Evolutionary conservation across 2,113 vertebrate species (phyloP), one percentile per base, ranked within the genome.

Genomic region (Microtus ochrogaster): DNA sequence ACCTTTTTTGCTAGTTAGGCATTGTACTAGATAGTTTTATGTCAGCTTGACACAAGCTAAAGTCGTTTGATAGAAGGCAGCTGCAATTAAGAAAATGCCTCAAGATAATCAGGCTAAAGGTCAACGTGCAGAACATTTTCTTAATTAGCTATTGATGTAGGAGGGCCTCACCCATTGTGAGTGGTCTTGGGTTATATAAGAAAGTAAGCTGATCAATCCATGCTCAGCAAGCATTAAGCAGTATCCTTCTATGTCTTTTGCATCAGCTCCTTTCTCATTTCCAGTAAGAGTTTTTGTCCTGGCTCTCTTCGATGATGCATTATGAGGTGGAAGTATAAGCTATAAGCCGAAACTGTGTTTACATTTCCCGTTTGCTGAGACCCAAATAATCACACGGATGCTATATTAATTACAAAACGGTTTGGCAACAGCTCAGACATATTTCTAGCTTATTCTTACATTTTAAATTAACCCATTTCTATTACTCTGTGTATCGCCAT

Each of bases 111-210:
- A n/a, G 52, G 12, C 36, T 61, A 13, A 26, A 39, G 36, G 52
- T 12, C 22, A 81, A 6, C 4, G 3, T 82, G 5, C n/a, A 39
- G 36, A 7, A n/a, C 21, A 39, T 16, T 39, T 24, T 82, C 10
- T 82, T 82, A 58, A 39, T 82, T 82, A 39, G 22, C n/a, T 12
- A 26, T 39, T 39, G 19, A 39, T 58, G 11, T 6, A 0, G 11
- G 22, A 39, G 1, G 6, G 6, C 9, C 11, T 7, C 26, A 3
- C 13, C 5, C 36, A 14, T 26, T 58, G 21, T n/a, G 36, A 7
- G 33, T n/a, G 21, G 4, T 58, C 33, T 58, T 24, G 78, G 22
- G 21, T 39, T 58, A 10, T 26, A 24, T 39, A 24, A n/a, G 19
- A 58, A 55, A 81, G n/a, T 6, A 82, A 22, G 1, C 11, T 26